Percentiles rank a stretch among this genome's conserved stretches.
Conservation (phyloP, 2,888 invertebrate species). For the Gasteruption jaculator region DNA sequence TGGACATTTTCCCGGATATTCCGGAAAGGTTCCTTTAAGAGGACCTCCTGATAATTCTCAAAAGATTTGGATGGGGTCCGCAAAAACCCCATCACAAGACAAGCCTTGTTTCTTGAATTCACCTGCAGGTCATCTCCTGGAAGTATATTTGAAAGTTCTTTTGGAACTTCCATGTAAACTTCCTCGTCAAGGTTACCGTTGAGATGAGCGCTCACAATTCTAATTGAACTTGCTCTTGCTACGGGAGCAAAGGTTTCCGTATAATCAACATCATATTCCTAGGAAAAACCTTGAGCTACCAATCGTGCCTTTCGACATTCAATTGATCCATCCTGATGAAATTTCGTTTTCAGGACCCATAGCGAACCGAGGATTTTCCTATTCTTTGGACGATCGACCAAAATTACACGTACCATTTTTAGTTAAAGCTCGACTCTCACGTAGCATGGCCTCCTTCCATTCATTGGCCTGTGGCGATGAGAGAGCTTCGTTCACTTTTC, state of each 20-base stretch:
- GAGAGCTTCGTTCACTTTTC: constrained; percentile 9
- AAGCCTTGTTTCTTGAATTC: too few relatives aligned
- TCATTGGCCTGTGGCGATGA: constrained; percentile 1
- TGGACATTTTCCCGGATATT: too few relatives aligned
- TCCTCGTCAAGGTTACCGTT: constrained; percentile 20
- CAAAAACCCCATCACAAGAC: too few relatives aligned
- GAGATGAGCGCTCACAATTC: constrained; percentile 25
- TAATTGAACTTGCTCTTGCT: constrained; percentile 26
- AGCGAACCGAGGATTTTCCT: constrained; percentile 20
- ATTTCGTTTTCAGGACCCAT: constrained; percentile 27
- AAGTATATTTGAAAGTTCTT: too few relatives aligned
- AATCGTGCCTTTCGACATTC: constrained; percentile 32
- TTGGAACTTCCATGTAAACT: constrained; percentile 22
- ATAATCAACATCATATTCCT: constrained; percentile 31
- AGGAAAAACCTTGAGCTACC: constrained; percentile 31
- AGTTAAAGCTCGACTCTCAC: constrained; percentile 11
- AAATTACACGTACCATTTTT: too few relatives aligned
- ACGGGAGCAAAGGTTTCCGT: constrained; percentile 33
- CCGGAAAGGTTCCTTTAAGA: too few relatives aligned
- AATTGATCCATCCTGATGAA: constrained; percentile 22
- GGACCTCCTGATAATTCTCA: too few relatives aligned
- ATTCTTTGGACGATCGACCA: constrained; percentile 13
- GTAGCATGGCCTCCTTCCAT: constrained; percentile 16
- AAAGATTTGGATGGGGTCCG: too few relatives aligned
- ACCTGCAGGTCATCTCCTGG: too few relatives aligned